Base-by-base conservation (phyloP, 1,140 invertebrate species). In the Zaprionus camerounensis region DNA sequence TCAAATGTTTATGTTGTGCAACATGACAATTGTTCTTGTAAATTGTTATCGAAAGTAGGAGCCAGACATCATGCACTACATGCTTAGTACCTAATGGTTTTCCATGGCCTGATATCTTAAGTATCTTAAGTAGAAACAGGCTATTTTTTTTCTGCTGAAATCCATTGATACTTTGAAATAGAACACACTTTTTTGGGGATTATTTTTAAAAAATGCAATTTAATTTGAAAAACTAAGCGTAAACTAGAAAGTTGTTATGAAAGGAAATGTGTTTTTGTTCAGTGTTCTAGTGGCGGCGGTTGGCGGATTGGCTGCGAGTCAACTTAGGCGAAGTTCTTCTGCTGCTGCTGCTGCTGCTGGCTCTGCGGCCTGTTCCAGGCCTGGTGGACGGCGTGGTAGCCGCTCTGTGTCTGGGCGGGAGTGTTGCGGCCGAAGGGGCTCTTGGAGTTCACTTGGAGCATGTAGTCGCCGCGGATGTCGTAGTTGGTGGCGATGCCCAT, bases 401-500 rank as follows among this genome's bases (percentile, higher is more conserved):
- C 78, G 75, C 41, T 88, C 67, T 92, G 91, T 22, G 70, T 80
- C 75, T 92, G 76, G 63, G 91, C 91, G 2, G 91, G 82, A 0
- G 83, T 61, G 36, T 87, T 91, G 63, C 91, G 87, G 12, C 92
- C 92, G 75, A 92, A 93, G n/a, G 92, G 92, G 13, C 77, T 82
- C 72, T 83, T 81, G n/a, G 83, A 22, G 57, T 92, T 92, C 6
- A 92, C 92, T 73, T 92, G 77, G 17, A 93, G 79, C 24, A 93
- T 88, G 71, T 91, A 93, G 69, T 92, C 91, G 13, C 92, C 92
- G 31, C 78, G 74, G 28, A 90, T 73, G 61, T 92, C 90, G 51
- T 77, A 78, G 56, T 76, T 74, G 38, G 84, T 73, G 11, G 75
- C 80, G 64, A 92, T 91, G 79, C 92, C 92, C 92, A 93, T 93